A percentile compares a stretch with the other conserved stretches of the same genome.
Evolutionary conservation across 2,113 vertebrate genomes (phyloP).

Genomic region (Podarcis raffonei): DNA sequence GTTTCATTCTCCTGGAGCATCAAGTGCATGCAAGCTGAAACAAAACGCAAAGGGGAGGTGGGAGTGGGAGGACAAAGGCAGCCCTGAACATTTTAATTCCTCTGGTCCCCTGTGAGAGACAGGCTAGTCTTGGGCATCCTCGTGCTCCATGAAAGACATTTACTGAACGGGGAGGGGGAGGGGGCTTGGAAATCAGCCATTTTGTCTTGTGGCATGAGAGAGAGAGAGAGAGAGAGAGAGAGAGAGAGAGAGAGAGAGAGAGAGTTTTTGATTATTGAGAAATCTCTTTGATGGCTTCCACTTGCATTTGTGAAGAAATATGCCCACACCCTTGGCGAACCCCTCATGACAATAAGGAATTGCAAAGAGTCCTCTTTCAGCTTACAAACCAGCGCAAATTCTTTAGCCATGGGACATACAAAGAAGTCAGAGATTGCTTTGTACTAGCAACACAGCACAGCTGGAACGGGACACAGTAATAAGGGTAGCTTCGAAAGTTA

Average conservation of each 20-base stretch:
- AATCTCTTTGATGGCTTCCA: not conserved
- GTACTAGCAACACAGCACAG: not conserved
- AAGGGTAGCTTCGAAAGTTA: not conserved
- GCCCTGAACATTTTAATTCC: slow-evolving; percentile 29
- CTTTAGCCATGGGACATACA: not conserved
- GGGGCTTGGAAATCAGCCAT: too few relatives aligned
- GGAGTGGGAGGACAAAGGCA: not conserved
- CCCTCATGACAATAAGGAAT: rapidly evolving
- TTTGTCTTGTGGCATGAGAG: not conserved
- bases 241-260: not conserved
- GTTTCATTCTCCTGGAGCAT: slow-evolving; percentile 44
- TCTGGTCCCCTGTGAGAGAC: slow-evolving; percentile 1
- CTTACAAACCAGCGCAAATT: not conserved
- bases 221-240: not conserved
- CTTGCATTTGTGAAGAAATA: slow-evolving; percentile 24
- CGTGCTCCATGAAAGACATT: slow-evolving; percentile 1
- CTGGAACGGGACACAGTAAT: not conserved
- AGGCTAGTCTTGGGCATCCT: not conserved
- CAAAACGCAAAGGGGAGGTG: slow-evolving; percentile 32
- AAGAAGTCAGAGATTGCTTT: not conserved
- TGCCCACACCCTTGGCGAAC: not conserved
- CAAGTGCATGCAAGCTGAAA: slow-evolving; percentile 35
- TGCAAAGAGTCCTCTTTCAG: not conserved
- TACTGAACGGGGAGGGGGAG: not conserved
- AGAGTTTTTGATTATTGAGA: slow-evolving; percentile 6